Evolutionary conservation across 2,888 invertebrate genomes (phyloP).

Genomic region (Tachystola acroxantha): DNA sequence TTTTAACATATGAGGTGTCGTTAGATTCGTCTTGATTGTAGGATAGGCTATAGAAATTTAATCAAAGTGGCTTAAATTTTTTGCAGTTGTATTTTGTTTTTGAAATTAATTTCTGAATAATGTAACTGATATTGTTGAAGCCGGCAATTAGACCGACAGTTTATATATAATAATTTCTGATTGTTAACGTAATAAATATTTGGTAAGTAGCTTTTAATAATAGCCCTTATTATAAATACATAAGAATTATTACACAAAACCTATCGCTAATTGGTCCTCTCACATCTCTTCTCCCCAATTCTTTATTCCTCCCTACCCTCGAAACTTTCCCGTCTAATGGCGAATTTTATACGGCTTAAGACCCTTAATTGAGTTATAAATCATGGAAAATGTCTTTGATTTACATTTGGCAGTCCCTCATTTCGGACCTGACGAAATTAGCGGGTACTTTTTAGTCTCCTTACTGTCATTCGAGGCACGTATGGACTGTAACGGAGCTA

Average conservation of each 20-base stretch:
- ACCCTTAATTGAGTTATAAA: slow-evolving; percentile 42
- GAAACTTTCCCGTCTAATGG: slow-evolving; percentile 1
- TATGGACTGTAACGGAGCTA: slow-evolving; percentile 26
- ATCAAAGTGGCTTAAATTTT: no score
- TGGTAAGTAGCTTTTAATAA: no score
- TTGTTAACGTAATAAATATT: no score
- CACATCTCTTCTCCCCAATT: not conserved
- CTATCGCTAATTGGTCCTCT: no score
- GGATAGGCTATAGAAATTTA: no score
- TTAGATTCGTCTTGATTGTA: no score
- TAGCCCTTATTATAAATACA: not conserved
- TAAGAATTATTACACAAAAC: not conserved
- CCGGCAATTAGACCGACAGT: no score
- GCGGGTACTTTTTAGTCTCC: slow-evolving; percentile 44
- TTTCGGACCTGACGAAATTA: slow-evolving; percentile 43
- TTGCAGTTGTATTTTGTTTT: no score
- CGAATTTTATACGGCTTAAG: not conserved
- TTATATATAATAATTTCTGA: no score
- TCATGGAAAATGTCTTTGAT: slow-evolving; percentile 35
- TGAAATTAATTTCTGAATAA: no score
- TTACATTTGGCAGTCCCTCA: slow-evolving; percentile 41
- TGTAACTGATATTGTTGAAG: no score
- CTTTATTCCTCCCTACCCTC: not conserved
- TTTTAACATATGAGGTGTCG: no score
- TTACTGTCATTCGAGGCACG: slow-evolving; percentile 45